phyloP scores from a whole-genome alignment of 2,113 vertebrate genomes.

The Protobothrops flavoviridis region DNA sequence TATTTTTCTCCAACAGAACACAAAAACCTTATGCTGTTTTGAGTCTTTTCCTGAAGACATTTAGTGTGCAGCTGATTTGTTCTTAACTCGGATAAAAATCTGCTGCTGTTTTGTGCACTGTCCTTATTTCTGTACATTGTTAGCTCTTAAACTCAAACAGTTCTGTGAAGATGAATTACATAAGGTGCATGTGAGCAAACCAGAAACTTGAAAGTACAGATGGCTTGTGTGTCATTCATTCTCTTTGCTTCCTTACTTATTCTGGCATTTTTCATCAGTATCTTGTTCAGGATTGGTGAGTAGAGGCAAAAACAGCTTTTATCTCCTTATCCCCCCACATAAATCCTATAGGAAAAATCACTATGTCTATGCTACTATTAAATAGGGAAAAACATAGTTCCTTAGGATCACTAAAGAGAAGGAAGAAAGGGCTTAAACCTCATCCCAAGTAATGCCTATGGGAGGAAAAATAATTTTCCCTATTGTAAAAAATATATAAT shows the following conservation, averaged over 20 bases:
- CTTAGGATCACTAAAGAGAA: background rate
- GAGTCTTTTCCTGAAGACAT: background rate
- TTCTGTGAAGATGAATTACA: background rate
- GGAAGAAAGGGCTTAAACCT: background rate
- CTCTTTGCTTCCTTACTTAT: background rate
- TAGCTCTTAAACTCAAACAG: background rate
- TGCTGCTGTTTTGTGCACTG: background rate
- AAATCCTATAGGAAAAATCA: background rate
- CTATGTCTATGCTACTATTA: background rate
- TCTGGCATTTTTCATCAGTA: background rate
- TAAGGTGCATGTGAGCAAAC: background rate
- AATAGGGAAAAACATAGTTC: background rate
- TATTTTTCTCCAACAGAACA: background rate
- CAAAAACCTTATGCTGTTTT: background rate
- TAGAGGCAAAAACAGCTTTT: background rate
- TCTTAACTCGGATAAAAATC: background rate
- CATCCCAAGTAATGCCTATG: background rate
- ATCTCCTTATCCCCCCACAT: background rate
- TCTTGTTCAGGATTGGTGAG: background rate
- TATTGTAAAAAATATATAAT: background rate
- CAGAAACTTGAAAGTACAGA: background rate
- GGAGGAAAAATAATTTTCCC: background rate
- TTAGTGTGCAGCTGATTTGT: background rate
- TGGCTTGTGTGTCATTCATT: background rate
- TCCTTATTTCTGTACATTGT: background rate